Evolutionary conservation across 53 echinoderm and acorn worm genomes (phyloP).

Genomic region (Luidia sarsii): DNA sequence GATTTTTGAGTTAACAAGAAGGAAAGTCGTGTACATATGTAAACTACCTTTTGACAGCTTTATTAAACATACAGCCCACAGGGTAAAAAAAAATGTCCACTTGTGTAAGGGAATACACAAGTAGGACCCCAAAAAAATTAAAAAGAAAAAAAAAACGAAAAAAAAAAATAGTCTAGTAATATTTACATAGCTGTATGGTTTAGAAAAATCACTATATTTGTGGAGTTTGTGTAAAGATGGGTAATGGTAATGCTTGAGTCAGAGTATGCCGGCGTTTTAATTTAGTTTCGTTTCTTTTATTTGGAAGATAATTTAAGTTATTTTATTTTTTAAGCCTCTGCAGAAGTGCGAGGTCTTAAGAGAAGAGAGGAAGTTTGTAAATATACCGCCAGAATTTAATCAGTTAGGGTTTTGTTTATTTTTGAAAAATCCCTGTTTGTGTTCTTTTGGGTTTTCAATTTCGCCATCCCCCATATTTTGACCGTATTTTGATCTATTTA

Average conservation of each 20-base stretch:
- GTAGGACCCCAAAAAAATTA: background rate
- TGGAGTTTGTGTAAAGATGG: background rate
- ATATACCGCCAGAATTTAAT: background rate
- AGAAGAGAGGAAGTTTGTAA: background rate
- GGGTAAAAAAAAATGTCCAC: too few relatives aligned
- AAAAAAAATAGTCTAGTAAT: constrained; percentile 1
- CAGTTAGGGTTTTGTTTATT: background rate
- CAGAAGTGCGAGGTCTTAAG: background rate
- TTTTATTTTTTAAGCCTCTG: background rate
- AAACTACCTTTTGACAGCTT: background rate
- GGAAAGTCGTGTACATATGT: constrained; percentile 34
- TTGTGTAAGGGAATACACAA: too few relatives aligned
- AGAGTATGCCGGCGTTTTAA: too few relatives aligned
- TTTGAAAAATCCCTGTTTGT: background rate
- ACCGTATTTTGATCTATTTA: too few relatives aligned
- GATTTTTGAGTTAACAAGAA: background rate
- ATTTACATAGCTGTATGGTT: background rate
- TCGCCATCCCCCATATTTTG: too few relatives aligned
- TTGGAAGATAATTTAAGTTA: background rate
- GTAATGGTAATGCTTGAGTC: background rate
- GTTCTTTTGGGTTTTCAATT: too few relatives aligned
- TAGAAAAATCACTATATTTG: constrained; percentile 15
- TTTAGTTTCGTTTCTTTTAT: too few relatives aligned
- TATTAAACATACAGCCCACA: too few relatives aligned
- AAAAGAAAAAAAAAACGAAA: constrained; percentile 1